phyloP scores from a whole-genome alignment of 2,113 vertebrate genomes.

The Centropristis striata region DNA sequence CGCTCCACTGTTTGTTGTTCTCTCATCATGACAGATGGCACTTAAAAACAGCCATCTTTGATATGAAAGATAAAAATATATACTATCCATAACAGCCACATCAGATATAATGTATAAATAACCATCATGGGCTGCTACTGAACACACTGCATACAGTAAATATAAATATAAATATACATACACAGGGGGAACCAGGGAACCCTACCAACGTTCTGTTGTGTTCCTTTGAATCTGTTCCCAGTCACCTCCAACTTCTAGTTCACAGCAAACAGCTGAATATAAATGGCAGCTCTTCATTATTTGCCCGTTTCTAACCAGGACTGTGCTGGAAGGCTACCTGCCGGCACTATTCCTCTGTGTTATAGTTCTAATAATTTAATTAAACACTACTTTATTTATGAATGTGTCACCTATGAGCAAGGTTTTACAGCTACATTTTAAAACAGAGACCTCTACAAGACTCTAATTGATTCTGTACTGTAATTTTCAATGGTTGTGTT shows the following conservation, averaged over 20 bases:
- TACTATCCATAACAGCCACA: slow-evolving; percentile 10
- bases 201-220: not conserved
- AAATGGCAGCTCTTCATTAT: slow-evolving; percentile 35
- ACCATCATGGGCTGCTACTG: not conserved
- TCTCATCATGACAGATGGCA: slow-evolving; percentile 69
- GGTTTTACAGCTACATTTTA: not conserved
- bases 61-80: slow-evolving; percentile 43
- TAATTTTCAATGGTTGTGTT: not conserved
- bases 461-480: not conserved
- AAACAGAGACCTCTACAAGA: not conserved
- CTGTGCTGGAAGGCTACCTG: not conserved
- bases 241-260: not conserved
- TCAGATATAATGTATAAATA: not conserved
- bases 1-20: slow-evolving; percentile 44
- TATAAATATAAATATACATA: not conserved
- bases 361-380: slow-evolving; percentile 9
- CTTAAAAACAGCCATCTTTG: slow-evolving; percentile 67
- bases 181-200: not conserved
- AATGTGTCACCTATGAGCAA: not conserved
- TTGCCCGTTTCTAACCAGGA: slow-evolving; percentile 16
- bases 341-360: no score
- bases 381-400: slow-evolving; percentile 16
- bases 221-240: slow-evolving; percentile 24
- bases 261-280: slow-evolving; percentile 21
- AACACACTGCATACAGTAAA: not conserved